Evolutionary conservation across 2,888 invertebrate genomes (phyloP).

Genomic region (Oscheius sp.): DNA sequence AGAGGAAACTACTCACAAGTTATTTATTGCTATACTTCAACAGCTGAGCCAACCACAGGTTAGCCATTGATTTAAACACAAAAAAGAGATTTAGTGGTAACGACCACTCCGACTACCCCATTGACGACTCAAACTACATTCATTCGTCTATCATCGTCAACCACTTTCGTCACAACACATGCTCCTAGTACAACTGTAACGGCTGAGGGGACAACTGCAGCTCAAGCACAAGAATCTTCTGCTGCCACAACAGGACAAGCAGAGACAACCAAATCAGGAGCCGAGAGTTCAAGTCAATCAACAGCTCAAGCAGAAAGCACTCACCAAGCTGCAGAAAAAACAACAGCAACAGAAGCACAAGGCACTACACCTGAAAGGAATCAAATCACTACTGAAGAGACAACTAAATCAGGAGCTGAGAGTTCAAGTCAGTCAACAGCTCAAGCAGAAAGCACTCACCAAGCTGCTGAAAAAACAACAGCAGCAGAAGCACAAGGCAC

Average conservation of each 20-base stretch:
- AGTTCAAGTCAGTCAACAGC: no score
- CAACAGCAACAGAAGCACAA: slow-evolving; percentile 1
- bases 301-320: no score
- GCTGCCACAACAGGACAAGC: no score
- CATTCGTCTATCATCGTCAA: no score
- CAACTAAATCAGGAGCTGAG: slow-evolving; percentile 3
- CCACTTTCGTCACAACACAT: slow-evolving; percentile 24
- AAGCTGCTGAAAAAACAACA: not conserved
- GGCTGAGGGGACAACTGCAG: not conserved
- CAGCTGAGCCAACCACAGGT: not conserved
- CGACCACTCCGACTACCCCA: not conserved
- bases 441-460: no score
- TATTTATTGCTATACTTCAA: not conserved
- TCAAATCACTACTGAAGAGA: slow-evolving; percentile 14
- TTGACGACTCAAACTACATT: not conserved
- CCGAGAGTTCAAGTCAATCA: no score
- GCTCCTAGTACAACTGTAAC: not conserved
- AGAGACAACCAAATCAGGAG: slow-evolving; percentile 6
- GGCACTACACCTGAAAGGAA: no score
- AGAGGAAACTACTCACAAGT: slow-evolving; percentile 30
- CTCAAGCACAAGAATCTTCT: no score
- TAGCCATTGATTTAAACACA: not conserved
- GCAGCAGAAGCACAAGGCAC: slow-evolving; percentile 6
- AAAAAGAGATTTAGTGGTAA: not conserved
- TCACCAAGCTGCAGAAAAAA: not conserved